Base-by-base conservation (phyloP, 64 coral and sea anemone species). In the Catalaphyllia jardinei region DNA sequence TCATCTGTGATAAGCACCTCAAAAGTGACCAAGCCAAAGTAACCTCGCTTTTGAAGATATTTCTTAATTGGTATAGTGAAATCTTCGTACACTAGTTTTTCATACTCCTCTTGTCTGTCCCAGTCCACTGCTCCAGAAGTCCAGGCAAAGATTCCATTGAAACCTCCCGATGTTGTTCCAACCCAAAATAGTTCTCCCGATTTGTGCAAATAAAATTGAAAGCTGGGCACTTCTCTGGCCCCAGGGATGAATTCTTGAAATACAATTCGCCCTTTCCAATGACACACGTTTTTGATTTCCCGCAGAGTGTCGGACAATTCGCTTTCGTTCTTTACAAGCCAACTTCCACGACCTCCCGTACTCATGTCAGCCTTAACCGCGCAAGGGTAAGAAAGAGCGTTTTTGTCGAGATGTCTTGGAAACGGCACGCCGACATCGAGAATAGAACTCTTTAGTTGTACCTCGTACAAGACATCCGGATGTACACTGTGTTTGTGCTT, bases 21-120 rank as follows among this genome's bases (percentile, higher is more conserved):
- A 19, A 60, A 83, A 11, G 28, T 91, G 49, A 91, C 65, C 12
- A 83, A 4, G 24, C 89, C 89, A 83, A 91, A 91, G 49, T 91
- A 91, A 13, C 71, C 89, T 72, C 71, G n/a, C 16, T 74, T 31
- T 69, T 83, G 79, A 54, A 91, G 52, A 30, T 75, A 91, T 1
- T 83, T 61, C 35, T 59, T 74, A 24, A 91, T n/a, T 22, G 89
- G 89, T 20, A 83, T n/a, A 33, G 80, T 74, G 72, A 91, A 91
- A 60, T 83, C 55, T 4, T 91, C 89, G 42, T 91, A 73, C 4
- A 91, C 38, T 20, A 83, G 51, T n/a, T 91, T 10, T 62, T 83
- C 60, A 22, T 74, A 76, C 24, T 64, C 64, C 3, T 83, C 78
- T 46, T 91, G 64, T 30, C 33, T 74, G 4, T 91, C 52, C 78